phyloP scores from a whole-genome alignment of 2,888 invertebrate species.

The Orchestes rusci region DNA sequence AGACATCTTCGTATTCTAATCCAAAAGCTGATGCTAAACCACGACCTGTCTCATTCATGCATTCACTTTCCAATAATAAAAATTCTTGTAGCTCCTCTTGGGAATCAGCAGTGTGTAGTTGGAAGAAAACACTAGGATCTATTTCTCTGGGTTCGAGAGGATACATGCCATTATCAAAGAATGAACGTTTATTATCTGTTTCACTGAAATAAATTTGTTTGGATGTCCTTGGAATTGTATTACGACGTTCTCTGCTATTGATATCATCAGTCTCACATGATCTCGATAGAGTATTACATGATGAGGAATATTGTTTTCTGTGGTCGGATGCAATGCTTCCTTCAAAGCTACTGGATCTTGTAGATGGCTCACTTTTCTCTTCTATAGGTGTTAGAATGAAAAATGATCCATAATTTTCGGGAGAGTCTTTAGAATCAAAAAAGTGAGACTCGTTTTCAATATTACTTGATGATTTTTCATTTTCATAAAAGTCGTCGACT shows the following conservation, averaged over 20 bases:
- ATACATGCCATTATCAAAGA: slow-evolving; percentile 42
- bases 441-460: slow-evolving; percentile 1
- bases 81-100: slow-evolving; percentile 57
- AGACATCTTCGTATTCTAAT: slow-evolving; percentile 20
- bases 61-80: slow-evolving; percentile 53
- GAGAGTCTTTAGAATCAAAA: slow-evolving; percentile 9
- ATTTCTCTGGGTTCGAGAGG: slow-evolving; percentile 53
- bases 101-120: slow-evolving; percentile 53
- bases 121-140: slow-evolving; percentile 50
- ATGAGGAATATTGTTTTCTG: slow-evolving; percentile 37
- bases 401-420: slow-evolving; percentile 31
- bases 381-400: slow-evolving; percentile 50
- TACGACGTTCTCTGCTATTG: slow-evolving; percentile 41
- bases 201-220: slow-evolving; percentile 38
- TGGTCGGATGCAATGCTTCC: slow-evolving; percentile 37
- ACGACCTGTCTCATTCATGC: slow-evolving; percentile 45
- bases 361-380: slow-evolving; percentile 52
- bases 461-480: slow-evolving; percentile 22
- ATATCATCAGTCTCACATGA: slow-evolving; percentile 29
- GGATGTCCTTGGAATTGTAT: slow-evolving; percentile 50
- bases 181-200: slow-evolving; percentile 28
- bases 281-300: slow-evolving; percentile 39
- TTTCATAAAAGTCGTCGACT: slow-evolving; percentile 18
- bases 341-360: slow-evolving; percentile 43
- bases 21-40: slow-evolving; percentile 47